Conservation (phyloP, 1,140 invertebrate genomes). For the Metopolophium dirhodum region DNA sequence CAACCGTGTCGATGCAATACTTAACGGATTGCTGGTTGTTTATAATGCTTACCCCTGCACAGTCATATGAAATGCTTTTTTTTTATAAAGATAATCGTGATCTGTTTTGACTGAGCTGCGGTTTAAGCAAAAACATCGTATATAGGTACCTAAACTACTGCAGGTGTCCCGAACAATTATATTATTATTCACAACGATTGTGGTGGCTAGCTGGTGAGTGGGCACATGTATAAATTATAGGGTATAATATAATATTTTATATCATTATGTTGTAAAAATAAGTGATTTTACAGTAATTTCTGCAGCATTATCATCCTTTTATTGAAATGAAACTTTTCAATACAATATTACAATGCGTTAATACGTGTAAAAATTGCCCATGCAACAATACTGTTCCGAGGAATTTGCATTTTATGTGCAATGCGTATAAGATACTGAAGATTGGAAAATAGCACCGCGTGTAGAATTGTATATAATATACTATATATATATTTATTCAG, state of each 20-base stretch:
- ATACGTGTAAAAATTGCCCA: background rate
- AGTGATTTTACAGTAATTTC: background rate
- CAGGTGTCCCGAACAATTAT: background rate
- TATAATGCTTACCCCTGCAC: background rate
- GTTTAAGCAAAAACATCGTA: background rate
- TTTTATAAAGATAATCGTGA: background rate
- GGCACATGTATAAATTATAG: background rate
- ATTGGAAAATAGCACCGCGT: background rate
- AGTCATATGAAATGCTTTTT: background rate
- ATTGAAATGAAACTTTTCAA: background rate
- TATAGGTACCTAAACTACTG: background rate
- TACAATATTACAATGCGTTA: background rate
- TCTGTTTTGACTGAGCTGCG: background rate
- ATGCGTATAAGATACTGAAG: background rate
- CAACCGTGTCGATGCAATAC: background rate
- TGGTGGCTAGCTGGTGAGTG: background rate
- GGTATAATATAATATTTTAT: background rate
- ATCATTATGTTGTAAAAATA: background rate
- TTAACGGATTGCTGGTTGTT: background rate
- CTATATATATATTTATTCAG: background rate
- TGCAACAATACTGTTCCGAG: background rate
- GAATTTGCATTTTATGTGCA: background rate
- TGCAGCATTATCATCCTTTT: background rate
- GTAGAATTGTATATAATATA: no score
- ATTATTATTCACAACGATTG: background rate